Evolutionary conservation across 2,888 invertebrate species (phyloP), one percentile per base, ranked within the genome.

Genomic region (Laspeyria flexula): DNA sequence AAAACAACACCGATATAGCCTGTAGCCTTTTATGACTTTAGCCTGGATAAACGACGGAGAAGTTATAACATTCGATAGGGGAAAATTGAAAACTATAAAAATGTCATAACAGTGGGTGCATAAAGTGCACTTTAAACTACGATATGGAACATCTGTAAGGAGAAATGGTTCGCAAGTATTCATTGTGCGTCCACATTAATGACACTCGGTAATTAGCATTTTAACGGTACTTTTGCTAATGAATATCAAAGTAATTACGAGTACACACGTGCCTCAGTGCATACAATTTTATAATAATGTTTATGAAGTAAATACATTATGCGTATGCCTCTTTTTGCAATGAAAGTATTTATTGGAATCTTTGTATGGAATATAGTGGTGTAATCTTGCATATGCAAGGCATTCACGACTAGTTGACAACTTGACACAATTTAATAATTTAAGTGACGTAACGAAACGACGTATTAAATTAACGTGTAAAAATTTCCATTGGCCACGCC

Each of bases 31-130:
- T 4, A 25, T 25, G 9, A 25, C 25, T 25, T 25, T 25, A 1
- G 34, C 35, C 25, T 16, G 10, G 18, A 18, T 16, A 34, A 40
- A 13, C 21, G 34, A 34, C 13, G 11, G 27, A 27, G 40, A 40
- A 40, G 39, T 35, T 37, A 30, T 10, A 35, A 41, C 38, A 13
- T 18, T 29, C 21, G 46, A 41, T 27, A 16, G 15, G 7, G 15
- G 27, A 34, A 41, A 41, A 47, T 47, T 29, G 27, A 13, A 46
- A 25, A 1, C 21, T 27, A 46, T 46, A 46, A 46, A 46, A 46
- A 10, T 39, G 31, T 7, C 9, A 45, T 46, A 16, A 15, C 39
- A 6, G 10, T 12, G 21, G 15, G 1, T 35, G 34, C 40, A 47
- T 13, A 15, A 1, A 33, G 31, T 23, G 33, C 38, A 39, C 9